These are phyloP conservation scores for Thysanoteuthis rhombus DNA, from an alignment of 2,888 invertebrate genomes.

Conservation along the genomic window DNA sequence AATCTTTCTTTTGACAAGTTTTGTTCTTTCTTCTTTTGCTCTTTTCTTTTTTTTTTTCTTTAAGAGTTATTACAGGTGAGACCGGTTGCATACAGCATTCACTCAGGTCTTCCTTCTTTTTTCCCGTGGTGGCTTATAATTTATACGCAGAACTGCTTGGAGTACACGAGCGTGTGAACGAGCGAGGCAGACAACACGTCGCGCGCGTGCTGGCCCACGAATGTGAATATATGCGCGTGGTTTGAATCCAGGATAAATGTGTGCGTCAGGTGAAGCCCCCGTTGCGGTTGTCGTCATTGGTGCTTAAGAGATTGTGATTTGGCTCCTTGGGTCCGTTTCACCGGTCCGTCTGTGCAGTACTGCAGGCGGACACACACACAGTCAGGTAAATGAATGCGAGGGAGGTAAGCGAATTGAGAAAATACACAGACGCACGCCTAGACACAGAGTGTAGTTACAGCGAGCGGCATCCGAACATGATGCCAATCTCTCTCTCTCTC, in stretches of 20 bases:
- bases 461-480: not conserved
- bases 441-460: not conserved
- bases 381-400: not conserved
- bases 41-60: not conserved
- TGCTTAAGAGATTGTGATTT: not conserved
- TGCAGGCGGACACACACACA: conserved; percentile 12
- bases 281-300: not conserved
- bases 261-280: not conserved
- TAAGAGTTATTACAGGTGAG: not conserved
- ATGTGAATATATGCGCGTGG: not conserved
- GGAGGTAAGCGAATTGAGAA: not conserved
- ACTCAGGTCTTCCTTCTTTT: not conserved
- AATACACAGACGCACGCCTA: not conserved
- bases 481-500: not conserved
- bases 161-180: not conserved
- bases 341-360: not conserved
- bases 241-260: not conserved
- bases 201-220: not conserved
- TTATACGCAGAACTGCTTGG: not conserved
- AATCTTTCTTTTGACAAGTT: not conserved
- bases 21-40: not conserved
- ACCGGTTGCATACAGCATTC: not conserved
- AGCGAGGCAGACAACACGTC: not conserved
- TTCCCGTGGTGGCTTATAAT: not conserved
- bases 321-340: not conserved